Conservation (phyloP, 2,797 vertebrate genomes). For the Pitangus sulphuratus region DNA sequence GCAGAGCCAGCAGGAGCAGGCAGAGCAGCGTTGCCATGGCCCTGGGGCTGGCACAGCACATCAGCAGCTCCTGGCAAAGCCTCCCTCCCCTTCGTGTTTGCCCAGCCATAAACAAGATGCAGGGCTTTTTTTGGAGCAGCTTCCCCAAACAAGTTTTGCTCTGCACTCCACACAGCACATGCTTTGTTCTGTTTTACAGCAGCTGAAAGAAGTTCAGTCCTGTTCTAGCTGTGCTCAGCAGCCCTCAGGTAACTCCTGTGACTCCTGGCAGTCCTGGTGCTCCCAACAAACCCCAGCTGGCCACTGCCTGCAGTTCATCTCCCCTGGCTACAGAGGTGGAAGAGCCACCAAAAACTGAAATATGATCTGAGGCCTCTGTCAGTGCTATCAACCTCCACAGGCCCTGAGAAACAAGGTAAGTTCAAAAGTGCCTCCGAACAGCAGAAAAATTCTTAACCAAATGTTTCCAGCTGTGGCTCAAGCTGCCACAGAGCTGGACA, state of each 20-base stretch:
- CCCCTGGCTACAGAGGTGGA: background rate
- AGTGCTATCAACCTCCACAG: rapidly evolving
- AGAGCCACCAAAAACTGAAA: background rate
- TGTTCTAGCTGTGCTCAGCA: background rate
- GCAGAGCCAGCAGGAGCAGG: background rate
- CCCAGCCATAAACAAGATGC: background rate
- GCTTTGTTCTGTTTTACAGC: background rate
- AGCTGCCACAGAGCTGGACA: background rate
- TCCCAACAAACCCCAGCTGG: background rate
- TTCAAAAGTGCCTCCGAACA: background rate
- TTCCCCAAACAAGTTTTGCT: constrained; percentile 4
- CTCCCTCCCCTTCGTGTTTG: background rate
- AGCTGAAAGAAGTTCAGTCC: background rate
- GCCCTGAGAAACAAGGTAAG: background rate
- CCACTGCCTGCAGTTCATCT: background rate
- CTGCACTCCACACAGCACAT: background rate
- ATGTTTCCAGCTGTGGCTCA: background rate
- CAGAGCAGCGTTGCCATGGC: background rate
- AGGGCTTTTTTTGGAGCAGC: background rate
- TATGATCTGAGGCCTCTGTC: background rate
- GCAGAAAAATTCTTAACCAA: background rate
- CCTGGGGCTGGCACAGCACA: background rate
- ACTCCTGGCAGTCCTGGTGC: background rate
- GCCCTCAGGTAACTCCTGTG: background rate
- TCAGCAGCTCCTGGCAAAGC: constrained; percentile 19